Percentiles rank a stretch among this genome's conserved stretches.
These are phyloP conservation scores for Solenodon paradoxus DNA, from an alignment of 2,113 vertebrate species.

Conservation along the genomic window DNA sequence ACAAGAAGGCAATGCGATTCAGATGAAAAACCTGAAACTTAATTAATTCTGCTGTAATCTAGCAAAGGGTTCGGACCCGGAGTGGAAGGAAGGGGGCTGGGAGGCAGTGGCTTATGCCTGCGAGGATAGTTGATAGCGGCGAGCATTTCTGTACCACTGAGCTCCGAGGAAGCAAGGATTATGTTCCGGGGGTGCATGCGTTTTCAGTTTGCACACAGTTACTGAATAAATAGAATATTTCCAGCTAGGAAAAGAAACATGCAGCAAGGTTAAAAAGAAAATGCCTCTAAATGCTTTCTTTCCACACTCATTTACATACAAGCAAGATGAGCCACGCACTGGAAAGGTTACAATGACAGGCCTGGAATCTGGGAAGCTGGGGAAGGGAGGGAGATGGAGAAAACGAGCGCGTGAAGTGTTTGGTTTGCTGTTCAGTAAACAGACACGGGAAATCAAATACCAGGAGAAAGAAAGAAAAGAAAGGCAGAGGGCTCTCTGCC, in stretches of 20 bases:
- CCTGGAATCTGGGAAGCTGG: slow-evolving; percentile 7
- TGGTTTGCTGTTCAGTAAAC: not conserved
- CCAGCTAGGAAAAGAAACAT: slow-evolving; percentile 20
- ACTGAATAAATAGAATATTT: slow-evolving; percentile 52
- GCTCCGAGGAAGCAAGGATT: slow-evolving; percentile 54
- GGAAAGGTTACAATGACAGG: slow-evolving; percentile 8
- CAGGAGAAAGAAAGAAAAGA: slow-evolving; percentile 53
- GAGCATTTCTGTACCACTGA: not conserved
- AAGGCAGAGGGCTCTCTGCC: not conserved
- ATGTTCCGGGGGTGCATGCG: slow-evolving; percentile 25
- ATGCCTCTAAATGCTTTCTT: slow-evolving; percentile 30
- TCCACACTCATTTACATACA: slow-evolving; percentile 41
- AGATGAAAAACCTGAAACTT: slow-evolving; percentile 59
- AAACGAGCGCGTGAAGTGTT: not conserved
- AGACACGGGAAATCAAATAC: slow-evolving; percentile 33
- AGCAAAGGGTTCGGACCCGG: slow-evolving; percentile 35
- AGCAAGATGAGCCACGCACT: not conserved
- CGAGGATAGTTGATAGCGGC: too few species aligned
- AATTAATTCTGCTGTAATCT: slow-evolving; percentile 57
- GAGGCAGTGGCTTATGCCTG: not conserved
- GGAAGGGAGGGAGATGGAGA: not conserved
- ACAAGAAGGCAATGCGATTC: slow-evolving; percentile 40
- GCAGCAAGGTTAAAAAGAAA: slow-evolving; percentile 38
- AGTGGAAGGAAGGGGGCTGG: slow-evolving; percentile 6
- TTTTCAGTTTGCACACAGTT: slow-evolving; percentile 48